Base-by-base conservation (phyloP, 2,888 invertebrate species). In the Elysia crispata region DNA sequence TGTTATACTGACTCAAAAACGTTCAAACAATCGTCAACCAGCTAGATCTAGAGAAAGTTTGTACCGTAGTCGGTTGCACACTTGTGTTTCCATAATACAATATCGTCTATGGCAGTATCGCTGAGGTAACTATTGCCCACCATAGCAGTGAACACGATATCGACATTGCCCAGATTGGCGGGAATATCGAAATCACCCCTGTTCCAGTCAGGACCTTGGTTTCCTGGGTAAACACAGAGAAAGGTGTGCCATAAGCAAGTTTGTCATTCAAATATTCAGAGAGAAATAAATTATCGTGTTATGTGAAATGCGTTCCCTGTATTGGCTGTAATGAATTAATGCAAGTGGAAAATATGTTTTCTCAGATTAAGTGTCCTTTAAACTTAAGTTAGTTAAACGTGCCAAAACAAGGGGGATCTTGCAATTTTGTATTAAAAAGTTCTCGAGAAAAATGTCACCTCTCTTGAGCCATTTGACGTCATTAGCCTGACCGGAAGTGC, bases 101-200 rank as follows among this genome's bases (percentile, higher is more conserved):
- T 86, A 80, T 92, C 92, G 84, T 92, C 92, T 79, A 92, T 86
- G 28, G 91, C 90, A 70, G 91, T 90, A 80, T 91, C 91, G 31
- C 91, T 91, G 23, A 81, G 79, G 79, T 82, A 85, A 50, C 90
- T 87, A n/a, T 72, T 85, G 8, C 91, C 91, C 60, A 82, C 81
- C 18, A 88, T 80, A 0, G 86, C 91, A 79, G 91, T 91, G 86
- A 92, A 90, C 5, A 89, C 86, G 70, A 91, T 75, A 57, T 79
- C 78, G 20, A 77, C 67, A 33, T 73, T 67, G 66, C 62, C 66
- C n/a, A 54, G 60, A 67, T 81, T 81, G 33, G 81, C 70, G 11
- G 81, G 76, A 25, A 87, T 81, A 23, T 84, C 83, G 41, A 86
- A 83, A 78, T 86, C 84, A 25, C 85, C 89, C 11, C 86, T 81